A percentile compares a stretch with the other conserved stretches of the same genome.
Conservation (phyloP, 2,113 vertebrate genomes). For the Eudorcas thomsonii region DNA sequence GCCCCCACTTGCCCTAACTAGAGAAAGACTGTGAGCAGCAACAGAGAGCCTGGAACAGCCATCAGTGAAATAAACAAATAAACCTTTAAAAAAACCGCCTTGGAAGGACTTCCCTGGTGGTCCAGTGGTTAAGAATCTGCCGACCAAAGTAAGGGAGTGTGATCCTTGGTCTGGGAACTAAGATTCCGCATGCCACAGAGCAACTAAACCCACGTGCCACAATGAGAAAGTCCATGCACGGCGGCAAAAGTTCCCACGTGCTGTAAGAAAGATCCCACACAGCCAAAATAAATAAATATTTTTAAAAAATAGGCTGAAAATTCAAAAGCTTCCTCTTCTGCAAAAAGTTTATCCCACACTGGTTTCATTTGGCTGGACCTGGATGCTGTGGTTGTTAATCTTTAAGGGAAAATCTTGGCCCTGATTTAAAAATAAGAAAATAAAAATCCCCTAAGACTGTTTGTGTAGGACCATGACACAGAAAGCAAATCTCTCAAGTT, state of each 20-base stretch:
- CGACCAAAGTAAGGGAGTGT: not conserved
- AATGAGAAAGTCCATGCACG: not conserved
- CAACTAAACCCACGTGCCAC: not conserved
- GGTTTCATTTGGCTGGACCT: not conserved
- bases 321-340: not conserved
- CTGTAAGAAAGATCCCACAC: not conserved
- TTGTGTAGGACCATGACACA: not conserved
- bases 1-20: not conserved
- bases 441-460: not conserved
- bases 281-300: not conserved
- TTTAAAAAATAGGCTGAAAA: not conserved
- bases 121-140: not conserved
- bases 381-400: not conserved
- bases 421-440: not conserved
- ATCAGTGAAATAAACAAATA: not conserved
- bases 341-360: not conserved
- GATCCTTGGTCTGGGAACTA: not conserved
- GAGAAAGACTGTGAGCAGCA: not conserved
- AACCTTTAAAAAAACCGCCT: not conserved
- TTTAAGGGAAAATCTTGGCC: not conserved
- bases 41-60: not conserved
- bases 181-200: rapidly evolving
- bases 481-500: not conserved
- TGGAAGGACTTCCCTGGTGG: not conserved
- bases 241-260: not conserved